Evolutionary conservation across 2,888 invertebrate species (phyloP), one percentile per base, ranked within the genome.

Genomic region (Heliothis peltigera): DNA sequence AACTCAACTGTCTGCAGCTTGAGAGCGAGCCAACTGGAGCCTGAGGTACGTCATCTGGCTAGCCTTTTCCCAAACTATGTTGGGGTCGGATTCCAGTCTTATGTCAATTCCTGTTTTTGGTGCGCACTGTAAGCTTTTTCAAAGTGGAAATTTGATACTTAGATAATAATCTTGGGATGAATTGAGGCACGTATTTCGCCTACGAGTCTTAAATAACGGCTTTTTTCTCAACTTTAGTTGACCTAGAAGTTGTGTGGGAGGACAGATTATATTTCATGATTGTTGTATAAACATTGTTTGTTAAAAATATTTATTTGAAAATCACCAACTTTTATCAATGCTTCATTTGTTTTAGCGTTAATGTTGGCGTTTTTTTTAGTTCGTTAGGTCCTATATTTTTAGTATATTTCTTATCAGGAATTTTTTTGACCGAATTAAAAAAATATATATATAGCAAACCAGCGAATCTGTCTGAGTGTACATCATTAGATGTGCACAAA

Each of bases 401-500:
- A n/a, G n/a, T n/a, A n/a, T 46, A 22, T 19, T 52, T 19, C 12
- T 21, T 12, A 15, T 2, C n/a, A 10, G 6, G 12, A 21, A 46
- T 15, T 12, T 4, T 46, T 15, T 21, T 21, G 5, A 21, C 15
- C 19, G 19, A 0, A 18, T 15, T 10, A 1, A 15, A 25, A 25
- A 61, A 68, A 42, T n/a, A 18, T 21, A 12, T 19, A 35, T 32
- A 32, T 32, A n/a, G 12, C 10, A 67, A 55, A 21, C 17, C 49
- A 53, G 17, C 44, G 44, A 15, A 28, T 19, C 52, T 44, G 44
- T 57, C 12, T 28, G 63, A 22, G 42, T 69, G 69, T 53, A 62
- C 56, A 74, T 83, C 84, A 83, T 85, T 86, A 85, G 79, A 77
- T 47, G 58, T 59, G 51, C 73, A 81, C 79, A 82, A 82, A 75